These are phyloP conservation scores for Myotis findleyi DNA, from an alignment of 2,797 vertebrate genomes.

Conservation along the genomic window DNA sequence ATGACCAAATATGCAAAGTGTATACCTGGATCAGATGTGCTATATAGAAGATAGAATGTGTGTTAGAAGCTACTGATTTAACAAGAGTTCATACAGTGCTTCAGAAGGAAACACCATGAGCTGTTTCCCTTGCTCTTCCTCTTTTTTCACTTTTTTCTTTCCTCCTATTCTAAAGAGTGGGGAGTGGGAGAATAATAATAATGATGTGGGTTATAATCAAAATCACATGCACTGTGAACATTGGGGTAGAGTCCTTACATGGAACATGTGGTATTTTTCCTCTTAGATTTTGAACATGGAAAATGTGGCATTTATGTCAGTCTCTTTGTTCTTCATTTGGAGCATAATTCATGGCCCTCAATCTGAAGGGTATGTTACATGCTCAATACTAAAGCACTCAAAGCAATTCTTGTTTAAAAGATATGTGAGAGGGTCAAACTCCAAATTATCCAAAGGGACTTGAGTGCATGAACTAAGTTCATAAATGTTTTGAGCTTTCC, in stretches of 20 bases:
- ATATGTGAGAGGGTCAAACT: slow-evolving; percentile 55
- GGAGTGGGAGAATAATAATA: not conserved
- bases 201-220: not conserved
- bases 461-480: slow-evolving; percentile 39
- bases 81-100: not conserved
- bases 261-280: not conserved
- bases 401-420: slow-evolving; percentile 35
- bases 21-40: not conserved
- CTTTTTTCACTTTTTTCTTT: not conserved
- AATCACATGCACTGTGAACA: not conserved
- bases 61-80: not conserved
- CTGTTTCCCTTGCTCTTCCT: not conserved
- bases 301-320: not conserved
- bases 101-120: not conserved
- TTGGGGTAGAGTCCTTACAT: not conserved
- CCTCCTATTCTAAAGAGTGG: not conserved
- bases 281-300: not conserved
- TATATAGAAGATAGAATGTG: not conserved
- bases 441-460: slow-evolving; percentile 51
- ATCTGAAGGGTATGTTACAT: not conserved
- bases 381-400: not conserved
- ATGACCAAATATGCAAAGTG: not conserved
- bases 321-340: not conserved
- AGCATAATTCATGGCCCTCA: not conserved
- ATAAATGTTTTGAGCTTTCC: slow-evolving; percentile 72